These are phyloP conservation scores for Atta cephalotes DNA, from an alignment of 1,140 invertebrate genomes.

Conservation along the genomic window DNA sequence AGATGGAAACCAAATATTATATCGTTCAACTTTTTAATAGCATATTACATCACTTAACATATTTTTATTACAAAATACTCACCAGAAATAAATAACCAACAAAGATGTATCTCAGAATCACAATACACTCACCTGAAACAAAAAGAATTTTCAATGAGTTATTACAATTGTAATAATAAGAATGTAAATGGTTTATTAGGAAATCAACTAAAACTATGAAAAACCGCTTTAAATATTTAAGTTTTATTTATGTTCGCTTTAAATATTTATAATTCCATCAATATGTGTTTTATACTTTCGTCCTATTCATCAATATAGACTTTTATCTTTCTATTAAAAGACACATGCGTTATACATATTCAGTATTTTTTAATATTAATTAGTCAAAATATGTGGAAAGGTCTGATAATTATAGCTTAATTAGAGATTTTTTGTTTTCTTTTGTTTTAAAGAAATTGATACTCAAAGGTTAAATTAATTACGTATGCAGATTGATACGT, in stretches of 20 bases:
- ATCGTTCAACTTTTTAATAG: neutral
- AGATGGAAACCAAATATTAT: neutral
- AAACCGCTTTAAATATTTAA: neutral
- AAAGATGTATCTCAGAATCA: neutral
- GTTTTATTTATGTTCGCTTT: neutral
- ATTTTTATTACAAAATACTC: constrained; percentile 5
- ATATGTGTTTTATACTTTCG: too few species aligned
- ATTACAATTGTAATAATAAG: neutral
- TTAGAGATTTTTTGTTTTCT: neutral
- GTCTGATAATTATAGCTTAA: neutral
- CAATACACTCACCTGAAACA: constrained; percentile 41
- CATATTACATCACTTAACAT: neutral
- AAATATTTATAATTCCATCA: neutral
- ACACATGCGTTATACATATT: neutral
- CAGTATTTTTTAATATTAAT: neutral
- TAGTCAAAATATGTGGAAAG: neutral
- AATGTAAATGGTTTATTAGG: neutral
- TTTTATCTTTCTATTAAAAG: neutral
- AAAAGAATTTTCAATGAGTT: constrained; percentile 1
- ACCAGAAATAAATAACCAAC: neutral
- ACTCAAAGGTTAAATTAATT: constrained; percentile 1
- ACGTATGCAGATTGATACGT: neutral
- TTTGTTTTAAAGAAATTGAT: neutral
- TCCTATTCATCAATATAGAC: neutral
- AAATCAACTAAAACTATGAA: neutral